These are phyloP conservation scores for Sycobia sp. DNA, from an alignment of 1,140 invertebrate species.

Conservation along the genomic window DNA sequence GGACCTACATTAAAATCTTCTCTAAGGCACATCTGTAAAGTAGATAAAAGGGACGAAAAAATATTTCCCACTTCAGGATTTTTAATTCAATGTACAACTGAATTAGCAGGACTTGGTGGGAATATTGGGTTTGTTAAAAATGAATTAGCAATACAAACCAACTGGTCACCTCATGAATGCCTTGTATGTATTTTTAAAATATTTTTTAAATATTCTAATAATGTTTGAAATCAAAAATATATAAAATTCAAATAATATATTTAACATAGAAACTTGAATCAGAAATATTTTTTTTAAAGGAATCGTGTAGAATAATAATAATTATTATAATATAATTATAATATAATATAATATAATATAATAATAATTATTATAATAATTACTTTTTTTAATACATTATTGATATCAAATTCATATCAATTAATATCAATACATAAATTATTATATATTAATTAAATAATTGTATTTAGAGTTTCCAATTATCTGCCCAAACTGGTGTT, in stretches of 20 bases:
- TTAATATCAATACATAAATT: neutral
- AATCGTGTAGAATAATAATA: no score
- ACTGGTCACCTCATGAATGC: slow-evolving; percentile 69
- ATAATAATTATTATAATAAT: neutral
- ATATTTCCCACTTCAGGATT: slow-evolving; percentile 78
- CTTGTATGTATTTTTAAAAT: slow-evolving; percentile 61
- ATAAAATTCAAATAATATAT: no score
- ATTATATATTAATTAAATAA: neutral
- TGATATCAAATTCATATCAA: neutral
- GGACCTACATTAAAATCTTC: slow-evolving; percentile 87
- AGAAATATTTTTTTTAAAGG: no score
- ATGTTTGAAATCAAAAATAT: no score
- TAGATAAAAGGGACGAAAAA: slow-evolving; percentile 78
- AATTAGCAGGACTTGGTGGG: slow-evolving; percentile 86
- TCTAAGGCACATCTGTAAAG: slow-evolving; percentile 74
- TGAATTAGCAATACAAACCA: slow-evolving; percentile 79
- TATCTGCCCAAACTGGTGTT: slow-evolving; percentile 72
- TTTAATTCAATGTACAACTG: slow-evolving; percentile 72
- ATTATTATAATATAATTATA: no score
- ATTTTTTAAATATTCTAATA: neutral
- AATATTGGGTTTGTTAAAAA: slow-evolving; percentile 85
- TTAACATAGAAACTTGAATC: no score
- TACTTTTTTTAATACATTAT: neutral
- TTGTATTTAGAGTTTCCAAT: slow-evolving; percentile 73
- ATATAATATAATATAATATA: no score